These are phyloP conservation scores for Calonectris borealis DNA, from an alignment of 2,113 vertebrate genomes.

Conservation along the genomic window DNA sequence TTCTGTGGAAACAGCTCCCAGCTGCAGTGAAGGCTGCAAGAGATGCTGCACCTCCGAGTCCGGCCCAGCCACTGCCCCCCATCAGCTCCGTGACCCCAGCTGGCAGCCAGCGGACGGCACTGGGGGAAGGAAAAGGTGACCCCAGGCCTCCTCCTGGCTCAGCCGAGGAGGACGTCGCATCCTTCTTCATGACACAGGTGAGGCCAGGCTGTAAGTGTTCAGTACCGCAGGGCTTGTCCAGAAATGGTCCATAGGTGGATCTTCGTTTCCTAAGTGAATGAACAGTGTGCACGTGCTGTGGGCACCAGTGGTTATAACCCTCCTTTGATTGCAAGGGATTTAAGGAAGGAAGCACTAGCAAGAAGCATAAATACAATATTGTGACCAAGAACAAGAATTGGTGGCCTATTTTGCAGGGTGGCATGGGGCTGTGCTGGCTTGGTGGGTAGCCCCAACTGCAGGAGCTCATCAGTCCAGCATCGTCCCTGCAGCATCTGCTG, in stretches of 20 bases:
- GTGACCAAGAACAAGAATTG: neutral
- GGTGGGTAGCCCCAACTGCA: neutral
- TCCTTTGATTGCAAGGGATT: neutral
- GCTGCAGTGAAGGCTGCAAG: neutral
- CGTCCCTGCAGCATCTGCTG: neutral
- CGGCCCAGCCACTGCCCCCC: neutral
- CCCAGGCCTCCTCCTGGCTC: neutral
- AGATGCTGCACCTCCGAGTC: neutral
- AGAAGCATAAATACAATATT: too few species aligned
- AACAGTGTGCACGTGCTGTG: accelerated
- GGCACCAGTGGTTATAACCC: neutral
- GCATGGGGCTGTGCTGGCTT: neutral
- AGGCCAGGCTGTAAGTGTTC: neutral
- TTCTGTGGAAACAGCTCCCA: neutral
- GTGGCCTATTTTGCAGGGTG: neutral
- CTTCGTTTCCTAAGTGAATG: neutral
- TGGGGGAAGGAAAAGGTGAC: neutral
- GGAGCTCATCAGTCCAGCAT: neutral
- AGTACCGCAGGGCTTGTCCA: neutral
- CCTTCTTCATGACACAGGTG: conserved; percentile 87
- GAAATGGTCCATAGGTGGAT: neutral
- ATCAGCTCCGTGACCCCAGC: neutral
- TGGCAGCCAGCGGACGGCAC: neutral
- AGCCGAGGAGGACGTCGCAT: conserved; percentile 19
- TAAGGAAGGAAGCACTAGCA: neutral